phyloP scores from a whole-genome alignment of 92 coral and sea anemone genomes.

The Muricea muricata region DNA sequence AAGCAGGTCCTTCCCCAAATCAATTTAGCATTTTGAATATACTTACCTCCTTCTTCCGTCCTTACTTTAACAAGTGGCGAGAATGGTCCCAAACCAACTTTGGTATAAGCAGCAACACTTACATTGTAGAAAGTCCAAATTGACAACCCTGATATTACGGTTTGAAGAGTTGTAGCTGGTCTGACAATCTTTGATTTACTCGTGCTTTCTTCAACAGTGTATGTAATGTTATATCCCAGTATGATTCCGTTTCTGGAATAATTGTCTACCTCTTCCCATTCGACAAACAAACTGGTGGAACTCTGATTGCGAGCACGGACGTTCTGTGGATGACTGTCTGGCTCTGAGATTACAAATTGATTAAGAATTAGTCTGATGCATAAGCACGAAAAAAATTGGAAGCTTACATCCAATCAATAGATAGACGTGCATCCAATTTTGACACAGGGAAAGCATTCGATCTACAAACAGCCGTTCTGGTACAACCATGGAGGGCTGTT shows the following conservation, averaged over 20 bases:
- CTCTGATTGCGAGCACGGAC: conserved; percentile 25
- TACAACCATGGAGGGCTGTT: too few relatives aligned
- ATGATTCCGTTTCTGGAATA: background rate
- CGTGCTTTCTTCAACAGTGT: background rate
- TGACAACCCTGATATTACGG: background rate
- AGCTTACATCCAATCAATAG: background rate
- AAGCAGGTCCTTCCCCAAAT: too few relatives aligned
- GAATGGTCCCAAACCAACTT: conserved; percentile 30
- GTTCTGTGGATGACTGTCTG: conserved; percentile 1
- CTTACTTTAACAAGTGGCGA: background rate
- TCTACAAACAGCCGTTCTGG: too few relatives aligned
- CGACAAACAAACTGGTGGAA: conserved; percentile 10
- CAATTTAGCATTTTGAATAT: background rate
- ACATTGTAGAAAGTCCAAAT: conserved; percentile 22
- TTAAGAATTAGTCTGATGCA: background rate
- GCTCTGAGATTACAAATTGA: background rate
- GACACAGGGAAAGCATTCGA: too few relatives aligned
- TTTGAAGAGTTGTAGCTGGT: background rate
- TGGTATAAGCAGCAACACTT: conserved; percentile 34
- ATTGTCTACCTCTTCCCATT: conserved; percentile 4
- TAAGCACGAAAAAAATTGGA: background rate
- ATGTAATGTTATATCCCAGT: conserved; percentile 12
- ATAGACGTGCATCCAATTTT: too few relatives aligned
- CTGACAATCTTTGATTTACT: background rate
- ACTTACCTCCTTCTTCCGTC: conserved; percentile 39